Evolutionary conservation across 30 jellyfish, hydroid and myxozoan species (phyloP).

Genomic region (Clytia hemisphaerica): DNA sequence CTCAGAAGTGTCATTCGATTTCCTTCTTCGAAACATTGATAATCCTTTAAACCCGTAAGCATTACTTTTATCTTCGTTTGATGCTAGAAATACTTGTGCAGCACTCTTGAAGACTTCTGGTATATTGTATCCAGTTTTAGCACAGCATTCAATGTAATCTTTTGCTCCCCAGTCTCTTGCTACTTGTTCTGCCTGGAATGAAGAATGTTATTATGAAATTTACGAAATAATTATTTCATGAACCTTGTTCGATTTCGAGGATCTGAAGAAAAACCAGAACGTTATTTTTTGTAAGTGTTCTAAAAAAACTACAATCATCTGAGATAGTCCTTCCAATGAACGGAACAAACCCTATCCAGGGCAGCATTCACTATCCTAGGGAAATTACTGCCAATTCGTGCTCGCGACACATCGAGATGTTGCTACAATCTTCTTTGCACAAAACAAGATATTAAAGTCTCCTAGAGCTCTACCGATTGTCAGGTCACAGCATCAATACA

Average conservation of each 20-base stretch:
- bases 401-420: no score
- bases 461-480: no score
- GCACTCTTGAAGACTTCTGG: conserved; percentile 59
- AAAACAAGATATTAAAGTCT: no score
- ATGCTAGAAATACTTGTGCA: conserved; percentile 37
- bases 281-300: not conserved
- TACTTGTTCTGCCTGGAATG: conserved; percentile 50
- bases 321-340: not conserved
- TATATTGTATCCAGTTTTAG: conserved; percentile 58
- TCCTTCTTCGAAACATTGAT: conserved; percentile 45
- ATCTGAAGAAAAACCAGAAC: no score
- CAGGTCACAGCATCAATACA: no score
- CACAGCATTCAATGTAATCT: conserved; percentile 83
- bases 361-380: no score
- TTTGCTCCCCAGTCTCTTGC: conserved; percentile 65
- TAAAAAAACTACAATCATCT: no score
- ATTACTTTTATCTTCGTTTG: conserved; percentile 36
- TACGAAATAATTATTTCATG: not conserved
- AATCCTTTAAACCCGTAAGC: conserved; percentile 28
- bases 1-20: conserved; percentile 59
- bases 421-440: no score
- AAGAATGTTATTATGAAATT: not conserved
- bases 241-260: no score
- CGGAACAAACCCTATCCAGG: no score
- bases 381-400: no score